Evolutionary conservation across 2,888 invertebrate genomes (phyloP), one percentile per base, ranked within the genome.

Genomic region (Drosophila paranaensis): DNA sequence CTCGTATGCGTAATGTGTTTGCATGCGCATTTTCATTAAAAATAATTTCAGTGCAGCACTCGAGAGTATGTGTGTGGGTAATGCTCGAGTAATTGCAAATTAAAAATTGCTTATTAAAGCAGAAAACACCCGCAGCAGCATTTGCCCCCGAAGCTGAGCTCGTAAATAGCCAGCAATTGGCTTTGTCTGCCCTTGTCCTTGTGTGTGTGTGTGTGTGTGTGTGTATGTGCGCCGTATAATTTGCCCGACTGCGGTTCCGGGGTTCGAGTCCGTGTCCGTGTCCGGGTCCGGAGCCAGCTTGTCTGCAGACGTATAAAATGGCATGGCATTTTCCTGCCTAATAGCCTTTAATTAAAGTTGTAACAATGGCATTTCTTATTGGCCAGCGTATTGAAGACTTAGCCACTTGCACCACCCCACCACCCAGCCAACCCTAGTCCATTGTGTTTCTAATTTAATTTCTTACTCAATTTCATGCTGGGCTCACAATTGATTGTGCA

Each of bases 21-120:
- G 76, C 72, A 72, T 87, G 84, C 60, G 78, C 74, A 76, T 71
- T 79, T 84, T 71, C 79, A 85, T 86, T 88, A 85, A 88, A 82
- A 81, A 82, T 82, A 78, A 89, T 89, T 71, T 74, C 74, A 74
- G 54, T 70, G 62, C 60, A 66, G 40, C 55, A 45, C 10, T 30
- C n/a, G n/a, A 45, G 13, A 6, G 46, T 46, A 14, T 50, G 9
- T 48, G 25, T 45, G 16, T 51, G 40, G 62, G 53, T 71, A 83
- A 64, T 79, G 66, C 74, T 71, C 74, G 79, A 86, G 88, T 86
- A 86, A 86, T 86, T 85, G 85, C 89, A 88, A 89, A 88, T 86
- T 86, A 86, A 86, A 89, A 86, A 88, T 86, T 88, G 89, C 86
- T 89, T 88, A 86, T 89, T 87, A 86, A 89, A 80, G 85, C 80